Evolutionary conservation across 2,888 invertebrate genomes (phyloP).

Genomic region (Thymelicus acteon): DNA sequence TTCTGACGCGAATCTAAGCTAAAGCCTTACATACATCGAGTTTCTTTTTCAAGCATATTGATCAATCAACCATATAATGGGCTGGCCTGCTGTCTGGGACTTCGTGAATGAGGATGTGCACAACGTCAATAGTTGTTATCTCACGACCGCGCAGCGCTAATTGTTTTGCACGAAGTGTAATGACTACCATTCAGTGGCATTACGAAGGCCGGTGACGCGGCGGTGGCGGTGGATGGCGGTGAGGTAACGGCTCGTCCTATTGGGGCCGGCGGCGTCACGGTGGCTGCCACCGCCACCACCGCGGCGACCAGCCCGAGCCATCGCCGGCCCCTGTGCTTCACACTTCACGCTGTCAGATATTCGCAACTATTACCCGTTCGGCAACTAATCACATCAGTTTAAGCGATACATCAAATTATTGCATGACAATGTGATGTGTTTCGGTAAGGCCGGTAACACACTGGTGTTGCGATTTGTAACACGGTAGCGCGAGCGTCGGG

Average conservation of each 20-base stretch:
- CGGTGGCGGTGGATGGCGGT: neutral
- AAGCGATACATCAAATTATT: slow-evolving; percentile 14
- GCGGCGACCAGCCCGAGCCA: too few species aligned
- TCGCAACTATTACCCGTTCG: neutral
- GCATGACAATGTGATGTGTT: neutral
- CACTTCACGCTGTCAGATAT: too few species aligned
- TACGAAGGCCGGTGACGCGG: slow-evolving; percentile 17
- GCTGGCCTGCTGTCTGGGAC: too few species aligned
- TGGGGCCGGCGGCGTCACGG: slow-evolving; percentile 30
- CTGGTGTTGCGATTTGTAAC: too few species aligned
- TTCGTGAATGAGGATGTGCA: neutral
- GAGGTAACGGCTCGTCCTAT: slow-evolving; percentile 23
- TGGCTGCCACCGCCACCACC: slow-evolving; percentile 11
- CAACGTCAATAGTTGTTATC: neutral
- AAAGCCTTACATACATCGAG: too few species aligned
- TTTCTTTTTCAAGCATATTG: too few species aligned
- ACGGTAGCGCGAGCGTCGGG: too few species aligned
- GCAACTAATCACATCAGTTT: neutral
- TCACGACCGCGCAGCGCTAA: neutral
- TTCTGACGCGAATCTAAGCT: too few species aligned
- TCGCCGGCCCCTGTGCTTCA: too few species aligned
- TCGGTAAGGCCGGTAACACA: too few species aligned
- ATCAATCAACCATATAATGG: too few species aligned
- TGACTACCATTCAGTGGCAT: slow-evolving; percentile 15
- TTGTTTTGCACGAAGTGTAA: slow-evolving; percentile 7